These are phyloP conservation scores for Augiades crinisus DNA, from an alignment of 2,888 invertebrate genomes.

Conservation along the genomic window DNA sequence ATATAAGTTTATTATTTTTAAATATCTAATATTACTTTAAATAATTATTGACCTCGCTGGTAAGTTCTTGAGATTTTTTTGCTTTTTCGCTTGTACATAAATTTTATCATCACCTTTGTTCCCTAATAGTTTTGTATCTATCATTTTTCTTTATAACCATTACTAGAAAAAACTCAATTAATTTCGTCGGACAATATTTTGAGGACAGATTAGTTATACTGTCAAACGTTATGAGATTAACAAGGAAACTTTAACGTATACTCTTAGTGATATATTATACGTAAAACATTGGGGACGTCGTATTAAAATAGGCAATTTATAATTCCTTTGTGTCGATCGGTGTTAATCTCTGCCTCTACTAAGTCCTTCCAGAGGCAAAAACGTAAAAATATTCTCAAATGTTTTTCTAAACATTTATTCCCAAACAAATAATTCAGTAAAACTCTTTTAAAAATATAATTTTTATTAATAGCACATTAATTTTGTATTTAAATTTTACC, in stretches of 20 bases:
- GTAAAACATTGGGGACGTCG: constrained; percentile 4
- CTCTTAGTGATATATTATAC: constrained; percentile 3
- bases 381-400: neutral
- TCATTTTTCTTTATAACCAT: constrained; percentile 20
- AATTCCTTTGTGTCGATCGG: constrained; percentile 8
- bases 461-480: neutral
- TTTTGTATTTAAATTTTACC: neutral
- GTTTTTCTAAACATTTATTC: neutral
- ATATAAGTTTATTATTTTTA: too few relatives aligned
- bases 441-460: neutral
- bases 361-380: constrained; percentile 4
- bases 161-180: constrained; percentile 15
- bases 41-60: constrained; percentile 8
- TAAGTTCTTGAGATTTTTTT: neutral
- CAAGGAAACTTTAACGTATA: neutral
- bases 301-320: constrained; percentile 19
- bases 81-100: neutral
- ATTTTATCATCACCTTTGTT: constrained; percentile 23
- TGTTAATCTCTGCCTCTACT: constrained; percentile 7
- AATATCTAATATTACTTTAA: too few relatives aligned
- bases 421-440: neutral
- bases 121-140: constrained; percentile 12
- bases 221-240: constrained; percentile 9
- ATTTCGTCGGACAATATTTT: constrained; percentile 13
- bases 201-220: constrained; percentile 10